Evolutionary conservation across 2,113 vertebrate species (phyloP).

Genomic region (Toxotes chatareus): DNA sequence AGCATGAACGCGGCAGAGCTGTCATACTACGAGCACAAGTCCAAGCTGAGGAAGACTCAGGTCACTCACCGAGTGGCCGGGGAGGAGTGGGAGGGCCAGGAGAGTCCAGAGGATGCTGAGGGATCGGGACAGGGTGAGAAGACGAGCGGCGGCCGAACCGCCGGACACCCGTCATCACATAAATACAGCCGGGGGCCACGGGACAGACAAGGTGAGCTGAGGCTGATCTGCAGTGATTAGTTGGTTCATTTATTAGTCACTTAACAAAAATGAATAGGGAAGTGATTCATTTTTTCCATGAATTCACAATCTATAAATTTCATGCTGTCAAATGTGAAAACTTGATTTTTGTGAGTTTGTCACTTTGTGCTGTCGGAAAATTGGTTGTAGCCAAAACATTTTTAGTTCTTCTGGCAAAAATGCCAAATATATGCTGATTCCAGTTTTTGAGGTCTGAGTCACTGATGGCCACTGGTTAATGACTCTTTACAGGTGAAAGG

Average conservation of each 20-base stretch:
- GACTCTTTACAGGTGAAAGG: constrained; percentile 54
- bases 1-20: constrained; percentile 88
- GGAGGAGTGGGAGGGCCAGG: constrained; percentile 61
- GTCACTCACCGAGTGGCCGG: constrained; percentile 68
- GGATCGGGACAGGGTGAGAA: not conserved
- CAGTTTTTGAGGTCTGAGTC: not conserved
- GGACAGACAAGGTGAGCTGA: constrained; percentile 57
- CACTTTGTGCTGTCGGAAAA: too few species aligned
- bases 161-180: not conserved
- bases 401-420: too few species aligned
- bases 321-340: too few species aligned
- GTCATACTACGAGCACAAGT: constrained; percentile 96
- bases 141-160: not conserved
- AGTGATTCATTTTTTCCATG: too few species aligned
- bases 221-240: too few species aligned
- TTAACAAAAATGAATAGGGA: too few species aligned
- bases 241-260: too few species aligned
- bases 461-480: not conserved
- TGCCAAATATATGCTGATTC: too few species aligned
- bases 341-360: too few species aligned
- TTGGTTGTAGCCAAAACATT: too few species aligned
- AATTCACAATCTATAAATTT: too few species aligned
- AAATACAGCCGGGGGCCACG: constrained; percentile 47
- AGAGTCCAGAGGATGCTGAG: constrained; percentile 12
- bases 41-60: constrained; percentile 94